Evolutionary conservation across 2,888 invertebrate genomes (phyloP).

Genomic region (Cosmopolites sordidus): DNA sequence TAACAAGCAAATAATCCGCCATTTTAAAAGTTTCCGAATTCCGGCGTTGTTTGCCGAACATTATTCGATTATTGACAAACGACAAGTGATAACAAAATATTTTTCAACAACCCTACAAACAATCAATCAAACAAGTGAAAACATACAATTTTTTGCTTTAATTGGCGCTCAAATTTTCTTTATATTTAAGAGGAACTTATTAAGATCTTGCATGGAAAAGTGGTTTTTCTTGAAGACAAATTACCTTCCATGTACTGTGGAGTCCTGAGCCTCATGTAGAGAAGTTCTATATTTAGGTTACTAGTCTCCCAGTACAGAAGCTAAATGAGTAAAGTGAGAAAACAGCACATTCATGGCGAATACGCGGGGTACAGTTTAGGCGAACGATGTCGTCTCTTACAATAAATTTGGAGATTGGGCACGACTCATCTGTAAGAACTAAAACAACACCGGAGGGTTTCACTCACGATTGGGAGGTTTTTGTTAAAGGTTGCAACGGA

Average conservation of each 20-base stretch:
- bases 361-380: constrained; percentile 26
- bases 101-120: constrained; percentile 9
- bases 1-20: constrained; percentile 3
- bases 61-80: constrained; percentile 14
- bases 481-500: constrained; percentile 83
- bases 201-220: not conserved
- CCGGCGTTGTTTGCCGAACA: constrained; percentile 8
- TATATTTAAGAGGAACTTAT: not conserved
- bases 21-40: constrained; percentile 3
- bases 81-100: constrained; percentile 11
- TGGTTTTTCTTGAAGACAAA: not conserved
- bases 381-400: constrained; percentile 63
- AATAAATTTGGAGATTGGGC: constrained; percentile 89
- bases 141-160: too few species aligned
- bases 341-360: constrained; percentile 22
- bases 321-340: constrained; percentile 22
- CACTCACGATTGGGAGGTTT: constrained; percentile 97
- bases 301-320: constrained; percentile 11
- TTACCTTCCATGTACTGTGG: not conserved
- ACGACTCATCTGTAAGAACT: constrained; percentile 75
- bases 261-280: constrained; percentile 13
- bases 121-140: constrained; percentile 5
- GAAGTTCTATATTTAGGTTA: constrained; percentile 23
- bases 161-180: too few species aligned
- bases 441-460: constrained; percentile 85